Conservation (phyloP, 2,888 invertebrate genomes). For the Volucella bombylans region DNA sequence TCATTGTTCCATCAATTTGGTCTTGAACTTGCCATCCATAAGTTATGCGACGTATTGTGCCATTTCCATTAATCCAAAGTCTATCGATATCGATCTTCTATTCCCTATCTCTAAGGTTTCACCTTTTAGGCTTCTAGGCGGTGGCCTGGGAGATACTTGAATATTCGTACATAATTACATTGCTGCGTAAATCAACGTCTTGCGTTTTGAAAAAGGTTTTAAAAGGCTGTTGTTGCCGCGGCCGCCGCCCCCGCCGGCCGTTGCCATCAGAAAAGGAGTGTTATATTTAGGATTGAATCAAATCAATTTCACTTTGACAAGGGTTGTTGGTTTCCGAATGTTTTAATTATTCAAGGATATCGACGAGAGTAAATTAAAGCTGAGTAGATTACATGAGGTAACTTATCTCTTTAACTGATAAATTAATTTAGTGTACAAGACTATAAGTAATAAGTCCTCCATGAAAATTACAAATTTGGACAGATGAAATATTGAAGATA, state of each 20-base stretch:
- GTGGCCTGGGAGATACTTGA: neutral
- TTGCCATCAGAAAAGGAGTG: neutral
- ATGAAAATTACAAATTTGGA: conserved; percentile 1
- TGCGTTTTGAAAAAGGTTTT: conserved; percentile 41
- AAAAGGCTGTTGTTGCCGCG: too few species aligned
- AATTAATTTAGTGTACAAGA: neutral
- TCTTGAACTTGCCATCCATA: conserved; percentile 14
- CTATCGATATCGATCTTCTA: conserved; percentile 2
- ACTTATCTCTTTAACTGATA: neutral
- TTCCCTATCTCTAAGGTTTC: neutral
- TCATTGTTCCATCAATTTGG: neutral
- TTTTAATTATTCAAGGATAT: conserved; percentile 41
- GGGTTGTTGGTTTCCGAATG: conserved; percentile 11
- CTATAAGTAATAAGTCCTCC: neutral
- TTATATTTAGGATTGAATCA: conserved; percentile 42
- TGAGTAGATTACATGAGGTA: conserved; percentile 26
- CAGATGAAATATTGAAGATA: too few species aligned
- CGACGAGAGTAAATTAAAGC: conserved; percentile 2
- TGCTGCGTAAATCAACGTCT: conserved; percentile 35
- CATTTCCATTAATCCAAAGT: conserved; percentile 12
- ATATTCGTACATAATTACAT: conserved; percentile 39
- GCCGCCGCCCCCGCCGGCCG: too few species aligned
- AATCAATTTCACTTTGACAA: conserved; percentile 52
- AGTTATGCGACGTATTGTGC: conserved; percentile 16
- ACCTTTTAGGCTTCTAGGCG: too few species aligned